Percentiles rank a stretch among this genome's conserved stretches.
Evolutionary conservation across 2,888 invertebrate species (phyloP).

Genomic region (Eupithecia inturbata): DNA sequence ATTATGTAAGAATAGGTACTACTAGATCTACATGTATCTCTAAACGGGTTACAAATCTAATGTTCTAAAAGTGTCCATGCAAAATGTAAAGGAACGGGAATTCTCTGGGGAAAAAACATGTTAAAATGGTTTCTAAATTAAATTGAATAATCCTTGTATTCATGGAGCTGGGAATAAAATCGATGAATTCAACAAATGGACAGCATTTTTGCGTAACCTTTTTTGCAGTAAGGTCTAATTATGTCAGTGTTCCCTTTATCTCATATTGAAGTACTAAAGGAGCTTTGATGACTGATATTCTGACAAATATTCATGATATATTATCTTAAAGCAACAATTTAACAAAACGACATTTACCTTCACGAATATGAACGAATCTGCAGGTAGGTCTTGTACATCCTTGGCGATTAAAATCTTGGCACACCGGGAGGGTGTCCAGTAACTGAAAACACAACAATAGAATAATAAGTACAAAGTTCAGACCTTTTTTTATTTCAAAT

Average conservation of each 20-base stretch:
- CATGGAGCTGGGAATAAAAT: background rate
- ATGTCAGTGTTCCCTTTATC: background rate
- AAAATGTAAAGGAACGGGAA: slow-evolving; percentile 30
- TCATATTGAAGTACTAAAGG: background rate
- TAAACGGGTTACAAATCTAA: slow-evolving; percentile 28
- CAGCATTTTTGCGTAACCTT: slow-evolving; percentile 1
- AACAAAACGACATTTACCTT: slow-evolving; percentile 86
- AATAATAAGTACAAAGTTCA: slow-evolving; percentile 63
- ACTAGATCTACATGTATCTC: slow-evolving; percentile 22
- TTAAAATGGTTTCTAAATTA: slow-evolving; percentile 30
- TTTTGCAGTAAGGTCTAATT: background rate
- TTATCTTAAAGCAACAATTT: background rate
- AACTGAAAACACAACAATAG: slow-evolving; percentile 90
- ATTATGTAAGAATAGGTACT: slow-evolving; percentile 26
- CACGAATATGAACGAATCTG: slow-evolving; percentile 99
- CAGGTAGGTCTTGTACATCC: slow-evolving; percentile 98
- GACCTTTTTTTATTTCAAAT: slow-evolving; percentile 47
- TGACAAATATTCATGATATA: background rate
- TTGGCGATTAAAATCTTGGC: slow-evolving; percentile 99
- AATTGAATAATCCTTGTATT: slow-evolving; percentile 17
- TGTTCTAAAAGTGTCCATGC: slow-evolving; percentile 38
- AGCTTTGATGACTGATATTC: background rate
- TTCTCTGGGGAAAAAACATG: slow-evolving; percentile 34
- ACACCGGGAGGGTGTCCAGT: slow-evolving; percentile 99
- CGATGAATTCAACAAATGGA: slow-evolving; percentile 1